Evolutionary conservation across 64 coral and sea anemone species (phyloP).

Genomic region (Montipora efflorescens): DNA sequence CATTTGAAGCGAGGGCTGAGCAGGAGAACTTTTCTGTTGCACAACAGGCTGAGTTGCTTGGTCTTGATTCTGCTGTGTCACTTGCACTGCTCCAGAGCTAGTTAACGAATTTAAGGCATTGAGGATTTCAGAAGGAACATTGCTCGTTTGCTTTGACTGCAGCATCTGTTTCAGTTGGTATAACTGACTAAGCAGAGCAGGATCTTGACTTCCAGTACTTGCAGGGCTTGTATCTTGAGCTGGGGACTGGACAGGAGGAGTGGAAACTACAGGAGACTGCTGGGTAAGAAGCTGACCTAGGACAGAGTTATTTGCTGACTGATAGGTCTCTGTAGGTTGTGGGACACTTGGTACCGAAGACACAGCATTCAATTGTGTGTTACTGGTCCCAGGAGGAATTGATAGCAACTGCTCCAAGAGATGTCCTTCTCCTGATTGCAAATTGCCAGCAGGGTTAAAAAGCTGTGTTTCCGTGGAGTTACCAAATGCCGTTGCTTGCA

Average conservation of each 20-base stretch:
- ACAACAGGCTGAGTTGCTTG: background rate
- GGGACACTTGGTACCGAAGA: background rate
- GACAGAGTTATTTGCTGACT: constrained; percentile 14
- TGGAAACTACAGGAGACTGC: constrained; percentile 3
- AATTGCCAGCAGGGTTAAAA: background rate
- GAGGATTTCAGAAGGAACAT: constrained; percentile 14
- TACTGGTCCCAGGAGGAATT: background rate
- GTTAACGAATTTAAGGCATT: constrained; percentile 29
- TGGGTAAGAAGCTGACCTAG: constrained; percentile 40
- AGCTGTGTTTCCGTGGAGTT: constrained; percentile 6
- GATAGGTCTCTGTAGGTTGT: constrained; percentile 18
- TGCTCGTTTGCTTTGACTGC: constrained; percentile 24
- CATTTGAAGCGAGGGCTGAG: constrained; percentile 47
- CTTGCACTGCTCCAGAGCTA: constrained; percentile 3
- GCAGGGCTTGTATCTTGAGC: background rate
- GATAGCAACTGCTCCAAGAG: constrained; percentile 36
- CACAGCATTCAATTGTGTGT: background rate
- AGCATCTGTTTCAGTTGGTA: constrained; percentile 47
- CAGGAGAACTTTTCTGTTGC: constrained; percentile 1
- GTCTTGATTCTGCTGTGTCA: constrained; percentile 22
- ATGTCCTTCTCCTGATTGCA: background rate
- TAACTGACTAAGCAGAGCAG: constrained; percentile 35
- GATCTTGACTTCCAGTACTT: constrained; percentile 28
- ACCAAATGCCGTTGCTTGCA: background rate
- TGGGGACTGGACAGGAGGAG: background rate